Evolutionary conservation across 2,888 invertebrate species (phyloP).

Genomic region (Meghimatium bilineatum): DNA sequence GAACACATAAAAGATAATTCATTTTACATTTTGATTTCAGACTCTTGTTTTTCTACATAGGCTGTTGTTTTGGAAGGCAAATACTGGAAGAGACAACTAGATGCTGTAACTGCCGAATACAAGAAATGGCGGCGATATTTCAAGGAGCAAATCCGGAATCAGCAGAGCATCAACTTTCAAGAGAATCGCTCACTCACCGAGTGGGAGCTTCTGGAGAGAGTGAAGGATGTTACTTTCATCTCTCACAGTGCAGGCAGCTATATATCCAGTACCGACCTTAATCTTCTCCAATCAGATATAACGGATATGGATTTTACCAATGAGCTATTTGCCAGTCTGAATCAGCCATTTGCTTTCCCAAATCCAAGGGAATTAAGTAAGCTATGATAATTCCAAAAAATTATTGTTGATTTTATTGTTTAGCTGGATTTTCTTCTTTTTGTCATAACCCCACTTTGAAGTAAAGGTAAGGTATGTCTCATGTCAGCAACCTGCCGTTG

Average conservation of each 20-base stretch:
- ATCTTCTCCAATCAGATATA: conserved; percentile 60
- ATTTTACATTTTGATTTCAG: not conserved
- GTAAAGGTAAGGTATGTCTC: no score
- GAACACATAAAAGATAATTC: no score
- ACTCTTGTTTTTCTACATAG: conserved; percentile 79
- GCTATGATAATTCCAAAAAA: conserved; percentile 52
- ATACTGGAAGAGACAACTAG: conserved; percentile 98
- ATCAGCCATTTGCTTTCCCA: conserved; percentile 93
- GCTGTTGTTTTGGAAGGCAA: conserved; percentile 98
- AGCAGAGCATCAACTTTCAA: conserved; percentile 6
- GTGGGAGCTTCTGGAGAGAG: conserved; percentile 60
- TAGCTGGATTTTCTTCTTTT: no score
- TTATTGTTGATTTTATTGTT: no score
- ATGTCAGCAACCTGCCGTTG: no score
- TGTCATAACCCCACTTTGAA: no score
- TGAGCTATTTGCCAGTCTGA: conserved; percentile 77
- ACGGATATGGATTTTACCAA: conserved; percentile 78
- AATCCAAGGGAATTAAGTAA: conserved; percentile 96
- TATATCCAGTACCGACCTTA: conserved; percentile 64
- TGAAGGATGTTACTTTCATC: conserved; percentile 56
- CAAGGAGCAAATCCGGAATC: conserved; percentile 33
- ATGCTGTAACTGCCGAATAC: conserved; percentile 98
- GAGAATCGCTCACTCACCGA: conserved; percentile 39
- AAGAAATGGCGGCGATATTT: conserved; percentile 88
- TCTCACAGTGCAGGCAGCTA: conserved; percentile 53